Percentiles rank a stretch among this genome's conserved stretches.
phyloP scores from a whole-genome alignment of 2,797 vertebrate species.

The Arremon aurantiirostris region DNA sequence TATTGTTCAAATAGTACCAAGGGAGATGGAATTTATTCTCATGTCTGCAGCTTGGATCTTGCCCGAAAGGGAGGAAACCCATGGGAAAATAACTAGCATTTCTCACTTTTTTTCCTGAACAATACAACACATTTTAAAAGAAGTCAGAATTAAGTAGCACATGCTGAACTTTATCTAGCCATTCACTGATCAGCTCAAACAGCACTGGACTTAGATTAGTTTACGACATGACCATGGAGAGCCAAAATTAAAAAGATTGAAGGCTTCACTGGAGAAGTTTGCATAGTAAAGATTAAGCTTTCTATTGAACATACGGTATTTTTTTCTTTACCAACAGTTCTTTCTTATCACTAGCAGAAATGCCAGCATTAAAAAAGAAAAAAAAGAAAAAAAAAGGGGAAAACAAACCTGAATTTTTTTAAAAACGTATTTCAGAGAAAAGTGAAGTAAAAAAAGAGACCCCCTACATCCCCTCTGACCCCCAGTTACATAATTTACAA shows the following conservation, averaged over 20 bases:
- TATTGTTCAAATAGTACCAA: neutral
- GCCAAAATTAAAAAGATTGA: neutral
- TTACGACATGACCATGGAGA: neutral
- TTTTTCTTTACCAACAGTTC: neutral
- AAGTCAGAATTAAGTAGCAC: neutral
- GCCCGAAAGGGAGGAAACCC: neutral
- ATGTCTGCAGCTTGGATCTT: neutral
- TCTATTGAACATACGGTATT: neutral
- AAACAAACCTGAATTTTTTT: neutral
- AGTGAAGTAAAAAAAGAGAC: neutral
- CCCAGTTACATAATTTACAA: neutral
- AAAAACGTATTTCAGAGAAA: neutral
- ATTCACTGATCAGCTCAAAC: neutral
- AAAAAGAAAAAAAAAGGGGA: rapidly evolving
- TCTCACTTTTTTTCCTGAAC: neutral
- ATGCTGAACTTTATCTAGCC: neutral
- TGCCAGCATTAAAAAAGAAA: neutral
- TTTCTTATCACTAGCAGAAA: neutral
- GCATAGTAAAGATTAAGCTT: neutral
- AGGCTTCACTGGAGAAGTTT: neutral
- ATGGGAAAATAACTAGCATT: neutral
- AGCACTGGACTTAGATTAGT: neutral
- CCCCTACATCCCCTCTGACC: rapidly evolving
- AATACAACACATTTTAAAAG: neutral
- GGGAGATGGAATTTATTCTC: neutral